Percentiles rank a stretch among this genome's conserved stretches.
phyloP scores from a whole-genome alignment of 2,888 invertebrate species.

The Merodon equestris region DNA sequence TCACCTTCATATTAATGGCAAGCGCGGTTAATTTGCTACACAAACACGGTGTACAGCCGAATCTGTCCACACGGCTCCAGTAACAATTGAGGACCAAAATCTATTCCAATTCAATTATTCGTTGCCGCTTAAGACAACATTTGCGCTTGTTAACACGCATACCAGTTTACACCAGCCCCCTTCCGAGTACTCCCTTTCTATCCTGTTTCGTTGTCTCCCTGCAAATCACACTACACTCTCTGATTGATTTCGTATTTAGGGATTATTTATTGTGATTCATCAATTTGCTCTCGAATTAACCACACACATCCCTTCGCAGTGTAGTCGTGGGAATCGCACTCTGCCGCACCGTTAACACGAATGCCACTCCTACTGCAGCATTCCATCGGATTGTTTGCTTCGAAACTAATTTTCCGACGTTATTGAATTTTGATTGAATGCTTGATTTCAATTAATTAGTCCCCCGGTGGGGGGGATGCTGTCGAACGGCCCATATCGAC shows the following conservation, averaged over 20 bases:
- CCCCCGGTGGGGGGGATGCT: background rate
- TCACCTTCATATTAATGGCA: background rate
- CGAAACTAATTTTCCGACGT: constrained; percentile 43
- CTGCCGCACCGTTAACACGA: no score
- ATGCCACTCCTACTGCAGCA: background rate
- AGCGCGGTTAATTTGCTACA: constrained; percentile 36
- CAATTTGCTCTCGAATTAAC: background rate
- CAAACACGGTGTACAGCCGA: constrained; percentile 20
- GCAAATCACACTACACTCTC: constrained; percentile 2
- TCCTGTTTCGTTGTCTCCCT: no score
- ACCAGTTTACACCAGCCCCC: no score
- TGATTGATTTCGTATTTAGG: constrained; percentile 19
- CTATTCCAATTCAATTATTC: constrained; percentile 35
- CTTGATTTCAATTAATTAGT: constrained; percentile 46
- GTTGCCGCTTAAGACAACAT: constrained; percentile 31
- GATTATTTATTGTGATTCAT: constrained; percentile 37
- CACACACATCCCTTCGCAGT: background rate
- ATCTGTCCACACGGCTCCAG: constrained; percentile 24
- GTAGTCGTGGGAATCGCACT: background rate
- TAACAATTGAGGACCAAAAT: constrained; percentile 37
- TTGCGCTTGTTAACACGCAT: constrained; percentile 32
- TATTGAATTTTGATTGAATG: constrained; percentile 42
- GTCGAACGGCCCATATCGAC: no score
- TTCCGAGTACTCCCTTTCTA: no score
- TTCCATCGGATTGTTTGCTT: constrained; percentile 35